Conservation (phyloP, 1,140 invertebrate genomes). For the Mactra quadrangularis region DNA sequence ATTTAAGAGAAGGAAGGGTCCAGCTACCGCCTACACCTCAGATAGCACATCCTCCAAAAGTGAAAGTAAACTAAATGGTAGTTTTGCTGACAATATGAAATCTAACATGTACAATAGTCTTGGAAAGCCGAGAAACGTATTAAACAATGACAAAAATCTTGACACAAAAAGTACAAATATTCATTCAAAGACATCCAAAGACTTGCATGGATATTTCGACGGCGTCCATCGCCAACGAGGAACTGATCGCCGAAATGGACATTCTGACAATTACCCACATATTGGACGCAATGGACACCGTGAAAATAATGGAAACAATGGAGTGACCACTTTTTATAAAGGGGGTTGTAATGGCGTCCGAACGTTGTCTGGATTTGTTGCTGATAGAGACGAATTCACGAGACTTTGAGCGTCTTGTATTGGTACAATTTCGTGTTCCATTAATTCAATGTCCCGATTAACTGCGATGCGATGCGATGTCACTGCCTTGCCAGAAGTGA, state of each 20-base stretch:
- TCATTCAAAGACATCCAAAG: slow-evolving; percentile 67
- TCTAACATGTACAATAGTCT: slow-evolving; percentile 54
- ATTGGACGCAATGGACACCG: slow-evolving; percentile 54
- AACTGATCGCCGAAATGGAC: background rate
- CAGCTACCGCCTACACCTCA: slow-evolving; percentile 74
- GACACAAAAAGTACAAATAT: slow-evolving; percentile 57
- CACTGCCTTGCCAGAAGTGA: too few relatives aligned
- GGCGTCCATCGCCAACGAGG: slow-evolving; percentile 3
- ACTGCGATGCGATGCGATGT: too few relatives aligned
- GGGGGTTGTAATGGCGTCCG: slow-evolving; percentile 20
- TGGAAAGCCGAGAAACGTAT: slow-evolving; percentile 30
- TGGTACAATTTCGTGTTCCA: too few relatives aligned
- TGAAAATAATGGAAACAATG: slow-evolving; percentile 6
- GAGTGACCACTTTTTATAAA: slow-evolving; percentile 12
- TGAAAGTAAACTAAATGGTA: slow-evolving; percentile 61
- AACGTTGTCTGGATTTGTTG: slow-evolving; percentile 34
- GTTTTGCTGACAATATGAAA: slow-evolving; percentile 47
- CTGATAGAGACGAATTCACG: slow-evolving; percentile 26
- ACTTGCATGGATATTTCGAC: slow-evolving; percentile 48
- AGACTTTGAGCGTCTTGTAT: background rate
- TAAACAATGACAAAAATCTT: slow-evolving; percentile 43
- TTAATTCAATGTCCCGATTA: too few relatives aligned
- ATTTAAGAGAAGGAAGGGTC: slow-evolving; percentile 77
- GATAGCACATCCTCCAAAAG: slow-evolving; percentile 71
- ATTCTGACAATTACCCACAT: slow-evolving; percentile 15